A percentile compares a stretch with the other conserved stretches of the same genome.
phyloP scores from a whole-genome alignment of 2,888 invertebrate genomes.

The Athalia circularis region DNA sequence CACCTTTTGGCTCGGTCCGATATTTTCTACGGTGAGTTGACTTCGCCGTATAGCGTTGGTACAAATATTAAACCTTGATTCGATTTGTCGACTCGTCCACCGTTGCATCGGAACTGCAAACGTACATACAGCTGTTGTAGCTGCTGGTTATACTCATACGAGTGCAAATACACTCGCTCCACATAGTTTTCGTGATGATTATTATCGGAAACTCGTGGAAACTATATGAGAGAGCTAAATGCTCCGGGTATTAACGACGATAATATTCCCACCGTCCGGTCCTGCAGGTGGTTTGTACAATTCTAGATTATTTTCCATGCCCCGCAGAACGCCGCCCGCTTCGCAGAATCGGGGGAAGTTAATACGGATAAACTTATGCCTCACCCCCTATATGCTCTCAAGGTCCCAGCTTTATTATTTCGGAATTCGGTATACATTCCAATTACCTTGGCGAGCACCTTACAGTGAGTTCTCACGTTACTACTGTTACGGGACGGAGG shows the following conservation, averaged over 20 bases:
- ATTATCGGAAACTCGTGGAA: constrained; percentile 15
- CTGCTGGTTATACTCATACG: not conserved
- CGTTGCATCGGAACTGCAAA: not conserved
- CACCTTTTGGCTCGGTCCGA: too few species aligned
- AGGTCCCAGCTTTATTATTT: constrained; percentile 12
- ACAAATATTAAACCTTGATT: not conserved
- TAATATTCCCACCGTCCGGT: constrained; percentile 1
- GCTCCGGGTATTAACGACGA: constrained; percentile 3
- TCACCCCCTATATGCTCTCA: not conserved
- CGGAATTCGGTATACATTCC: constrained; percentile 5
- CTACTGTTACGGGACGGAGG: not conserved
- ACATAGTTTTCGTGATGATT: not conserved
- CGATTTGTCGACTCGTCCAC: not conserved
- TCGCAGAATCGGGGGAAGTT: not conserved
- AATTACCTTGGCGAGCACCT: constrained; percentile 15
- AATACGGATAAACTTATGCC: not conserved
- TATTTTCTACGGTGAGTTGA: too few species aligned
- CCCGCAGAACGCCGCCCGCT: not conserved
- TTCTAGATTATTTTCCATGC: not conserved
- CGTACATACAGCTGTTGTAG: not conserved
- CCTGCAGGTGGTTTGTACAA: constrained; percentile 5
- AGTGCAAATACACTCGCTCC: not conserved
- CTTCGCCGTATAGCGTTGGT: not conserved
- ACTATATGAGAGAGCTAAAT: not conserved
- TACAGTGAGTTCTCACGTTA: not conserved